Evolutionary conservation across 1,140 invertebrate genomes (phyloP).

Genomic region (Zaprionus davidi): DNA sequence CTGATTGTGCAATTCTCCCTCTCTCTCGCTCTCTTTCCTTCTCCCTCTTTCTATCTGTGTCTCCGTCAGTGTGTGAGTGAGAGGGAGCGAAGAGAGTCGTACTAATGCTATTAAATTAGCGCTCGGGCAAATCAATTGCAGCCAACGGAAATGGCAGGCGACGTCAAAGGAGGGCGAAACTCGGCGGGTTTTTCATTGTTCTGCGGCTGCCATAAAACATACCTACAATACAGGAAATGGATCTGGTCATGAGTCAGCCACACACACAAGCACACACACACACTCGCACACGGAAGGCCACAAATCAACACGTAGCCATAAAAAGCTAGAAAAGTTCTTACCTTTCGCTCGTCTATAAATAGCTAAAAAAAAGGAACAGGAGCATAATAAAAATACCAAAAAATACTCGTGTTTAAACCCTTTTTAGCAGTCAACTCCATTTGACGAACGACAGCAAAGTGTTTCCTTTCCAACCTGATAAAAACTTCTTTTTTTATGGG

Average conservation of each 20-base stretch:
- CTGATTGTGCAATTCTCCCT: not conserved
- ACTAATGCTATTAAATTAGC: slow-evolving; percentile 75
- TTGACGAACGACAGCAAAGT: slow-evolving; percentile 16
- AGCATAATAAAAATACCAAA: slow-evolving; percentile 1
- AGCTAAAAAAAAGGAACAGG: slow-evolving; percentile 1
- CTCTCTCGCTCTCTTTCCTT: no score
- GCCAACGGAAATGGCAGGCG: slow-evolving; percentile 56
- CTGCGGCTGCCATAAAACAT: slow-evolving; percentile 57
- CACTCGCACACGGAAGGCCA: slow-evolving; percentile 34
- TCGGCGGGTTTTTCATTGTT: slow-evolving; percentile 17
- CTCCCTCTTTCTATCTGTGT: no score
- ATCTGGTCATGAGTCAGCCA: slow-evolving; percentile 47
- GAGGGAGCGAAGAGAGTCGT: slow-evolving; percentile 24
- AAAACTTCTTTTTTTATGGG: not conserved
- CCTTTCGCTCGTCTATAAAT: slow-evolving; percentile 10
- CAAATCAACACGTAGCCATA: slow-evolving; percentile 73
- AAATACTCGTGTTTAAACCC: slow-evolving; percentile 31
- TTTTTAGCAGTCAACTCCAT: slow-evolving; percentile 31
- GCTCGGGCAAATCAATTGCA: slow-evolving; percentile 57
- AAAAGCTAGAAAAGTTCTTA: slow-evolving; percentile 23
- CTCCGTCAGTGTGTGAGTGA: not conserved
- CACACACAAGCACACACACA: slow-evolving; percentile 15
- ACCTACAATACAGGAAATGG: slow-evolving; percentile 38
- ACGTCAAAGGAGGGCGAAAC: slow-evolving; percentile 35
- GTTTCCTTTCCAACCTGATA: slow-evolving; percentile 5